These are phyloP conservation scores for Shargacucullia verbasci DNA, from an alignment of 2,888 invertebrate species.

Conservation along the genomic window DNA sequence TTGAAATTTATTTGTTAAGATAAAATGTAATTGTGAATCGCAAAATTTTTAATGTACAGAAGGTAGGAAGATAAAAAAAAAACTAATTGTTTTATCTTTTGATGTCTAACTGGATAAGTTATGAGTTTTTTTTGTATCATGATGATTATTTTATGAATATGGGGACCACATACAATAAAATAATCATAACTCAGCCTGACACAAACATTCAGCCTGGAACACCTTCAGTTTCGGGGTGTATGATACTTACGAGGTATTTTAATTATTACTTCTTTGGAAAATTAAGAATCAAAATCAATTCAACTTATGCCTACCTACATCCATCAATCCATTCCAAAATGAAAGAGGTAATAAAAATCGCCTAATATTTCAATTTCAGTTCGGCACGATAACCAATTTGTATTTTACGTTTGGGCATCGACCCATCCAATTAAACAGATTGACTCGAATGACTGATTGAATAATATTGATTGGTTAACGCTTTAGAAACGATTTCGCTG, in stretches of 20 bases:
- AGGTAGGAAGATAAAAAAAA: no score
- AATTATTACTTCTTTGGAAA: no score
- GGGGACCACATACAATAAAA: no score
- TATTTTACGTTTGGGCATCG: conserved; percentile 33
- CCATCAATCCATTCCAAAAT: conserved; percentile 18
- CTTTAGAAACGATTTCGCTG: conserved; percentile 24
- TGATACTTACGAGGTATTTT: no score
- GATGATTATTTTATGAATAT: background rate
- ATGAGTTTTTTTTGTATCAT: conserved; percentile 8
- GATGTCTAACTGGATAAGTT: conserved; percentile 5
- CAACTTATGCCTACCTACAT: background rate
- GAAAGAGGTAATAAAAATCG: conserved; percentile 39
- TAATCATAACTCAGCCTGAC: no score
- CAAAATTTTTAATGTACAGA: conserved; percentile 23
- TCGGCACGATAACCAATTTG: conserved; percentile 48
- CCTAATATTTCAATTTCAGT: conserved; percentile 46
- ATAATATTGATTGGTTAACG: conserved; percentile 45
- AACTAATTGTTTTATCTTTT: conserved; percentile 3
- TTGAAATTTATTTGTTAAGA: conserved; percentile 36
- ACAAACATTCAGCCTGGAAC: no score
- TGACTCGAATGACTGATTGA: conserved; percentile 46
- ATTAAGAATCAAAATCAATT: no score
- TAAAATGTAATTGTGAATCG: conserved; percentile 31
- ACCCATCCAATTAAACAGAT: conserved; percentile 44
- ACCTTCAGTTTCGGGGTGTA: no score